Conservation (phyloP, 92 coral and sea anemone species). For the Zoanthus sansibaricus region DNA sequence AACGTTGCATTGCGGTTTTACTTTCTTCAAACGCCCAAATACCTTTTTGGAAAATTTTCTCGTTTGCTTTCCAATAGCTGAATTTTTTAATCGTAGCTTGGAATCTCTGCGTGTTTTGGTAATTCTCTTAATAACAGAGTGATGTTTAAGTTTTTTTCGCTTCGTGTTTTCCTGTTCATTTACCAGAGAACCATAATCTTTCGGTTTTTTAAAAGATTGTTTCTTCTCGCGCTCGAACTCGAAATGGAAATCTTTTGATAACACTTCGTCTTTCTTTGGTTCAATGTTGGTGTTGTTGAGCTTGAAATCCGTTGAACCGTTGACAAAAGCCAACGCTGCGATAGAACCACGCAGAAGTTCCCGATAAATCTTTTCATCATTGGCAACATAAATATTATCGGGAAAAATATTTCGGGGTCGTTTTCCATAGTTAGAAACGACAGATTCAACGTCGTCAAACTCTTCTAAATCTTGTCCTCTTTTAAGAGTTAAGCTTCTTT, state of each 20-base stretch:
- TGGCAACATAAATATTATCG: not conserved
- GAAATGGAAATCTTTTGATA: not conserved
- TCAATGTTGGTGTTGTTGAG: not conserved
- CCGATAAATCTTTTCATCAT: not conserved
- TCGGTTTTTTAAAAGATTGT: not conserved
- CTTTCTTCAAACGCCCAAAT: conserved; percentile 6
- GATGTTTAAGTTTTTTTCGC: not conserved
- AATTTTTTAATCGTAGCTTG: conserved; percentile 16
- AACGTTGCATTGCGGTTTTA: conserved; percentile 7
- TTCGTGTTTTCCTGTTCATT: not conserved
- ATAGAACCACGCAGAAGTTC: conserved; percentile 26
- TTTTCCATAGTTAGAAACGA: not conserved
- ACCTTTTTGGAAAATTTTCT: conserved; percentile 30
- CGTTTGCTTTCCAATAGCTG: conserved; percentile 33
- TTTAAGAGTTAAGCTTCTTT: not conserved
- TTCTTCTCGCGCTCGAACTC: conserved; percentile 9
- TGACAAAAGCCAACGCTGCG: conserved; percentile 29
- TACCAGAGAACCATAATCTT: conserved; percentile 20
- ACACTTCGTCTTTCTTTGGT: not conserved
- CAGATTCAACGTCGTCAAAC: conserved; percentile 26
- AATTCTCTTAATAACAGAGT: conserved; percentile 15
- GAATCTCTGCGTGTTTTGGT: conserved; percentile 20
- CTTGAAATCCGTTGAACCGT: conserved; percentile 12
- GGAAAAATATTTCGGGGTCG: not conserved
- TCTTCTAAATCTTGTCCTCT: not conserved